Conservation (phyloP, 2,888 invertebrate species). For the Nymphalis c-album region DNA sequence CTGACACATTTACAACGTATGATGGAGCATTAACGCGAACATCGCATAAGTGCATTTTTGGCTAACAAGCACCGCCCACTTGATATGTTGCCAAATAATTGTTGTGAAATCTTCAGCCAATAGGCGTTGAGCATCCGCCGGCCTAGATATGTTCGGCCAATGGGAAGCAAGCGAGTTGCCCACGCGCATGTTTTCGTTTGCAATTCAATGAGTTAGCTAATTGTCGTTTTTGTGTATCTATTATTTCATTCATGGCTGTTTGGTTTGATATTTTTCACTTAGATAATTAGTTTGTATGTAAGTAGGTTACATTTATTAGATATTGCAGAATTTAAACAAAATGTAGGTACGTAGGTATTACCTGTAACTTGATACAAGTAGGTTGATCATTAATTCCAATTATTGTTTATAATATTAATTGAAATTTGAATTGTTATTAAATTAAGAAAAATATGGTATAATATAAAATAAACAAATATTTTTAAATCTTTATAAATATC, state of each 20-base stretch:
- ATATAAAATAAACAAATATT: too few species aligned
- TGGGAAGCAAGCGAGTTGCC: constrained; percentile 52
- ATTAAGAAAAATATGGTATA: too few species aligned
- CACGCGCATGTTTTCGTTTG: constrained; percentile 69
- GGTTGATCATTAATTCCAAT: too few species aligned
- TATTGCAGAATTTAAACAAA: too few species aligned
- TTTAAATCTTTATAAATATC: too few species aligned
- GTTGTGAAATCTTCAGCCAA: constrained; percentile 53
- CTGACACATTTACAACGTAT: constrained; percentile 29
- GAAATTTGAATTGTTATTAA: too few species aligned
- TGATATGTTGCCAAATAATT: constrained; percentile 73
- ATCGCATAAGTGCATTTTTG: constrained; percentile 43
- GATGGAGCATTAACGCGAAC: constrained; percentile 25
- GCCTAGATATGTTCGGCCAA: constrained; percentile 58
- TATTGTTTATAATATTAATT: too few species aligned
- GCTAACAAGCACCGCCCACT: constrained; percentile 60
- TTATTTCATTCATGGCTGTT: constrained; percentile 17
- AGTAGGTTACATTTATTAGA: too few species aligned
- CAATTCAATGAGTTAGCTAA: constrained; percentile 69
- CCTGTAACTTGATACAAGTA: too few species aligned
- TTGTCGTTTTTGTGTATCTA: constrained; percentile 55
- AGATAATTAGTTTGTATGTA: too few species aligned
- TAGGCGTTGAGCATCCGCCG: constrained; percentile 46
- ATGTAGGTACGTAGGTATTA: too few species aligned
- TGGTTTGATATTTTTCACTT: not conserved